Evolutionary conservation across 2,113 vertebrate species (phyloP).

Genomic region (Sinocyclocheilus anshuiensis): DNA sequence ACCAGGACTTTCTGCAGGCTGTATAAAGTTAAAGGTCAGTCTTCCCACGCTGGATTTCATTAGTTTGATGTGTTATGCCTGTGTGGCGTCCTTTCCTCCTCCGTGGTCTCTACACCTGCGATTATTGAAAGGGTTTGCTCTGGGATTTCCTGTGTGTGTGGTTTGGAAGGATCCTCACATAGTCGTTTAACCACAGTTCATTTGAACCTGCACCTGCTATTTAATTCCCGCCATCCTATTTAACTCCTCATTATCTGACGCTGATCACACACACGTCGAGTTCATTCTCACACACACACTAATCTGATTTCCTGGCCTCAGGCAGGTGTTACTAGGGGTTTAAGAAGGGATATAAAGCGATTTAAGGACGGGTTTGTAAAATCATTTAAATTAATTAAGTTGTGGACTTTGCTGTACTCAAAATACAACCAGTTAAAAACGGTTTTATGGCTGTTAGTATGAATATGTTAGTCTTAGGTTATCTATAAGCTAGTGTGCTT

Average conservation of each 20-base stretch:
- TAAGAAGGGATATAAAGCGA: neutral
- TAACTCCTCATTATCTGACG: constrained; percentile 5
- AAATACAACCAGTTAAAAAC: neutral
- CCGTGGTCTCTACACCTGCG: constrained; percentile 3
- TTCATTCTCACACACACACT: neutral
- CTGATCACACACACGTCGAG: neutral
- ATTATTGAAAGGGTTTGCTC: constrained; percentile 4
- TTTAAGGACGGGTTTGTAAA: neutral
- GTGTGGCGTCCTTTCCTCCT: neutral
- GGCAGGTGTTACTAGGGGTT: neutral
- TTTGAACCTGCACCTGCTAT: constrained; percentile 21
- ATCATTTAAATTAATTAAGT: neutral
- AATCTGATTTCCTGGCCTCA: neutral
- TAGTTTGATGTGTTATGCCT: neutral
- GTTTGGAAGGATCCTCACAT: constrained; percentile 19
- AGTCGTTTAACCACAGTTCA: constrained; percentile 4
- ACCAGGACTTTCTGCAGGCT: neutral
- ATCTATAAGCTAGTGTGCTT: neutral
- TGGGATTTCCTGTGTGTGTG: constrained; percentile 27
- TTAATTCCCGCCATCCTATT: constrained; percentile 20
- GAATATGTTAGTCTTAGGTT: neutral
- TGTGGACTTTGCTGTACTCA: neutral
- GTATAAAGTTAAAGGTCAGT: neutral
- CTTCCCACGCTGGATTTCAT: constrained; percentile 9
- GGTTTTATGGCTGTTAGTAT: neutral